These are phyloP conservation scores for Drosophila bipectinata DNA, from an alignment of 1,140 invertebrate genomes.

Conservation along the genomic window DNA sequence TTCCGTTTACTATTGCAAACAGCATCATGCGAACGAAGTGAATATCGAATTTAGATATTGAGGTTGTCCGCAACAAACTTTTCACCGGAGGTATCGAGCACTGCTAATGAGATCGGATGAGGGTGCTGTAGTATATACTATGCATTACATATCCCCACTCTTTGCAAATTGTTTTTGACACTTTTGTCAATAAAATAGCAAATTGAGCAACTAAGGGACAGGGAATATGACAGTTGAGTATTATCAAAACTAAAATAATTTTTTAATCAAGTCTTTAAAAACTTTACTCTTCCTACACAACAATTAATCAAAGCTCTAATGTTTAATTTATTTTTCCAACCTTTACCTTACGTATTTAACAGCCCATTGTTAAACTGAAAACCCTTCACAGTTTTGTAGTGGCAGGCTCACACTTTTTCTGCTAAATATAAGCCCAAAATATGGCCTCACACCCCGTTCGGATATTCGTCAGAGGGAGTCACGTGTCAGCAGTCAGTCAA, in stretches of 20 bases:
- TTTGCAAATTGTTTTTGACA: slow-evolving; percentile 29
- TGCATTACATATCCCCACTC: neutral
- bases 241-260: too few relatives aligned
- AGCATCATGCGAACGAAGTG: slow-evolving; percentile 1
- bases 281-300: neutral
- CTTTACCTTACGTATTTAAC: neutral
- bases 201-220: slow-evolving; percentile 35
- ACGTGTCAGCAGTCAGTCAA: slow-evolving; percentile 78
- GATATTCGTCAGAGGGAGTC: slow-evolving; percentile 42
- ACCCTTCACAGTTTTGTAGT: slow-evolving; percentile 20
- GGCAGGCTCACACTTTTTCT: slow-evolving; percentile 23
- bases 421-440: slow-evolving; percentile 25
- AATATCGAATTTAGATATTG: slow-evolving; percentile 38
- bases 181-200: slow-evolving; percentile 57
- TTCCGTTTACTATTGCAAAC: slow-evolving; percentile 67
- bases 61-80: slow-evolving; percentile 14
- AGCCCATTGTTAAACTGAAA: slow-evolving; percentile 18
- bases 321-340: neutral
- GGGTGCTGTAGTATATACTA: slow-evolving; percentile 12
- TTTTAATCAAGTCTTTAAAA: neutral
- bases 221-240: too few relatives aligned
- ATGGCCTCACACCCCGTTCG: slow-evolving; percentile 7
- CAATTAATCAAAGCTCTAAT: slow-evolving; percentile 11
- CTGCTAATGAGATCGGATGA: slow-evolving; percentile 69
- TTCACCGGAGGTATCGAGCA: slow-evolving; percentile 1